These are phyloP conservation scores for Numenius arquata DNA, from an alignment of 2,113 vertebrate genomes.

Conservation along the genomic window DNA sequence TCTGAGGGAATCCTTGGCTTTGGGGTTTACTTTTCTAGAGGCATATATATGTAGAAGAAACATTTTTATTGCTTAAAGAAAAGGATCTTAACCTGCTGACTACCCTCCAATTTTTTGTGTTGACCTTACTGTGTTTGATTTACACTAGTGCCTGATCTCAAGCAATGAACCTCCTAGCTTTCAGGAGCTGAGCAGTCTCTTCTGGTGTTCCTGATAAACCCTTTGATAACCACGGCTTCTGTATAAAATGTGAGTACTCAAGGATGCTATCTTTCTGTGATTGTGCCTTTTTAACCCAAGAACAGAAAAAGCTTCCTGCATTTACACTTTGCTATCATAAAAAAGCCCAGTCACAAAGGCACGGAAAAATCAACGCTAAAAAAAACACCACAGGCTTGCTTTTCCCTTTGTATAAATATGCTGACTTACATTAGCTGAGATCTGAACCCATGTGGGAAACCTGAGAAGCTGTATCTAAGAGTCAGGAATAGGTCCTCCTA, in stretches of 20 bases:
- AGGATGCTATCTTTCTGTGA: neutral
- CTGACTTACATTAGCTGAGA: neutral
- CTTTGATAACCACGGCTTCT: no score
- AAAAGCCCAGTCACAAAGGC: neutral
- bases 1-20: neutral
- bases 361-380: neutral
- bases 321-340: neutral
- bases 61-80: neutral
- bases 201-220: neutral
- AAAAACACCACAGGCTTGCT: neutral
- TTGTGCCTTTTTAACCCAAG: neutral
- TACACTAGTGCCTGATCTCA: neutral
- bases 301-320: neutral
- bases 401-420: neutral
- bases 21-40: neutral
- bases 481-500: neutral
- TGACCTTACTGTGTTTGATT: neutral
- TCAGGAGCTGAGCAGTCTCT: neutral
- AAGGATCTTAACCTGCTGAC: neutral
- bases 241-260: neutral
- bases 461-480: neutral
- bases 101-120: neutral
- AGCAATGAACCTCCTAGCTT: neutral
- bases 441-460: neutral
- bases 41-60: neutral